A percentile compares a stretch with the other conserved stretches of the same genome.
These are phyloP conservation scores for Platygyra sinensis DNA, from an alignment of 64 coral and sea anemone species.

Conservation along the genomic window DNA sequence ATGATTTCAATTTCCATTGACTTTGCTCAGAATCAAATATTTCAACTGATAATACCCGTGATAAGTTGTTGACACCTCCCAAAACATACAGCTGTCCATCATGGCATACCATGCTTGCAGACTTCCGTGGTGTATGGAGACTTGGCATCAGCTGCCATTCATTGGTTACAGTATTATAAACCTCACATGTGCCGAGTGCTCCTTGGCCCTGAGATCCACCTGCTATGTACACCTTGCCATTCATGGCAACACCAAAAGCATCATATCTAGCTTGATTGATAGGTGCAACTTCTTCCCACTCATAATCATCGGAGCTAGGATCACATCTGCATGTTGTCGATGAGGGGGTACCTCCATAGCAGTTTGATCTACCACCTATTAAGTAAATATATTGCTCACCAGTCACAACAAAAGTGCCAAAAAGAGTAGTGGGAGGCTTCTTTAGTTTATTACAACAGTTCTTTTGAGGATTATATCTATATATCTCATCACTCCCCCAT, in stretches of 20 bases:
- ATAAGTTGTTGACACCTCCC: neutral
- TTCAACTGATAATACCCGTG: conserved; percentile 3
- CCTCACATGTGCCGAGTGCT: neutral
- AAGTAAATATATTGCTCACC: neutral
- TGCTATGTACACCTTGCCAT: conserved; percentile 24
- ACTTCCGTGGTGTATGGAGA: neutral
- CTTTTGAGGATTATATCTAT: neutral
- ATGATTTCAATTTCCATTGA: neutral
- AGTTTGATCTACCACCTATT: neutral
- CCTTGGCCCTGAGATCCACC: neutral
- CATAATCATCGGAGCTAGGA: neutral
- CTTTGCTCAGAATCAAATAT: neutral
- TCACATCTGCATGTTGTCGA: neutral
- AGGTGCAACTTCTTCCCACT: neutral
- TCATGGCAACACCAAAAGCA: conserved; percentile 1
- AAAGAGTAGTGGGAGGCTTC: neutral
- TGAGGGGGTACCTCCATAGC: neutral
- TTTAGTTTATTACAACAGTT: neutral
- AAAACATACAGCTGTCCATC: neutral
- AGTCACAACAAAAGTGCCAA: neutral
- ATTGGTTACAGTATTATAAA: neutral
- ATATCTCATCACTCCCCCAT: neutral
- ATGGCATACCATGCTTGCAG: conserved; percentile 1
- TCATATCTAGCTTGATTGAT: neutral
- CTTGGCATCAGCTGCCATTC: neutral